Evolutionary conservation across 1,140 invertebrate genomes (phyloP), one percentile per base, ranked within the genome.

Genomic region (Dendroctonus ponderosae): DNA sequence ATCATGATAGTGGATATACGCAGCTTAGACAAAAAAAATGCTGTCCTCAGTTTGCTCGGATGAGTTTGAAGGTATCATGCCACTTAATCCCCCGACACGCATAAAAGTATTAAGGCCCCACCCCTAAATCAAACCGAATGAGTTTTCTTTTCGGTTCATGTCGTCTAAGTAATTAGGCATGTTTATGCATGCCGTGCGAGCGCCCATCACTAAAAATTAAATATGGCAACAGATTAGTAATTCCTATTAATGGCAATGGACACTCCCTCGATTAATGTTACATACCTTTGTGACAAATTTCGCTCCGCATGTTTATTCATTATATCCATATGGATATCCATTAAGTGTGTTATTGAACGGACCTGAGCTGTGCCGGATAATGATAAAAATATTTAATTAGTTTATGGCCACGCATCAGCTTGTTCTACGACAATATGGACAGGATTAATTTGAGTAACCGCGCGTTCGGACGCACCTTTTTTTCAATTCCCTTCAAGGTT

Each of bases 221-320:
- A 67, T 67, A 67, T 62, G 66, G 66, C 59, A 67, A 67, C 66
- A 67, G 66, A 67, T 67, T 67, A 67, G 50, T 67, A 67, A 67
- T 67, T 67, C 66, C 66, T 67, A 67, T 67, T 67, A 67, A 67
- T 67, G 66, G 59, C 56, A 11, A 56, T 64, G 58, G 64, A 50
- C 66, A 54, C 66, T 62, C 66, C 66, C 66, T 67, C 66, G 66
- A 67, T 67, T 67, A 67, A 51, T 62, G 58, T 50, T 62, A 67
- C 66, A 67, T 62, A 62, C 58, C 53, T 67, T 67, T 67, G 66
- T 67, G 66, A 67, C 66, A 67, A 67, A 67, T 67, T 67, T 66
- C 56, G 9, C 53, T 15, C 56, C 39, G 56, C 56, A 59, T 59
- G 56, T 66, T 66, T 66, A 66, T 66, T 52, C 64, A 66, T 66